Base-by-base conservation (phyloP, 2,888 invertebrate species). In the Torymus auratus region DNA sequence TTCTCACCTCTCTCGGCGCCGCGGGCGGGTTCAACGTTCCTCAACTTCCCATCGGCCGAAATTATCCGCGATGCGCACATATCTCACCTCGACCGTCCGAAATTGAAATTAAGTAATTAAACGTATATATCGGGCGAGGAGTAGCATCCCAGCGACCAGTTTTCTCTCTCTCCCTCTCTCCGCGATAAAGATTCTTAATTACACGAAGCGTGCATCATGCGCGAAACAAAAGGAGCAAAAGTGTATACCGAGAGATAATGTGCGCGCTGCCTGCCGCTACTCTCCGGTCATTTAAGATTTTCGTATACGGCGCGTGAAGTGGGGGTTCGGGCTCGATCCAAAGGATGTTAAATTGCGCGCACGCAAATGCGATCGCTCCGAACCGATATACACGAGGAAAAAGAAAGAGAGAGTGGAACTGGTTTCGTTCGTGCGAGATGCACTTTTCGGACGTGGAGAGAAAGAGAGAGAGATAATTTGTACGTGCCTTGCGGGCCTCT, bases 101-200 rank as follows among this genome's bases (percentile, higher is more conserved):
- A 62, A 61, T 67, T 58, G 52, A 75, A 76, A 76, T 76, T 53
- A 69, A 68, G 76, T 62, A 61, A 62, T 76, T 76, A 76, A 62
- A 52, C 20, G 41, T 52, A 14, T 55, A n/a, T 55, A 55, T 55
- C 14, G 55, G n/a, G 55, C 55, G n/a, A 13, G 14, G 2, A 28
- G 28, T 28, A 2, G 3, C 28, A 28, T 28, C 1, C 28, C 28
- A 7, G 0, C 28, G 28, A 28, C 28, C 28, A 28, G 3, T 28
- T 28, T 28, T 28, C n/a, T 13, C 23, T 64, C 61, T 15, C 17
- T 15, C 13, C 58, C 15, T 56, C 72, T 7, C n/a, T 17, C 14
- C 14, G 3, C 58, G 79, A 69, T 74, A 69, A 79, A 62, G 52
- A 41, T 64, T 64, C 69, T 70, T 79, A 74, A 79, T 79, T 79